These are phyloP conservation scores for Podarcis raffonei DNA, from an alignment of 2,113 vertebrate species.

Conservation along the genomic window DNA sequence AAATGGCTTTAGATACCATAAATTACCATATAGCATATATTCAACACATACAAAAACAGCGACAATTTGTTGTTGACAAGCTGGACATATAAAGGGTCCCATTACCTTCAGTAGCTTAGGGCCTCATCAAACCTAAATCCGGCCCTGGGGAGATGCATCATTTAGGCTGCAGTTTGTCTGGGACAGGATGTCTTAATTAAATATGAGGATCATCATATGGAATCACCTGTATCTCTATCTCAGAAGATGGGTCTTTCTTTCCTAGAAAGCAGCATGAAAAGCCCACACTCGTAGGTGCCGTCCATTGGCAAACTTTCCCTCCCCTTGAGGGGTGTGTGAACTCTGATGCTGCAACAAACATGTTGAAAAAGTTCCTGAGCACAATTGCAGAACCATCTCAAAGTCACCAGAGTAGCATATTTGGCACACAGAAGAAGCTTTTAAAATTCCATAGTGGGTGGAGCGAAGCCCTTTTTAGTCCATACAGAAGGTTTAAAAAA, in stretches of 20 bases:
- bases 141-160: not conserved
- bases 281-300: not conserved
- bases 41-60: no score
- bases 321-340: not conserved
- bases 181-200: not conserved
- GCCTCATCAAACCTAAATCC: no score
- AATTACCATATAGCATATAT: no score
- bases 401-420: not conserved
- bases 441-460: not conserved
- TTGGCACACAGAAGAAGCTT: not conserved
- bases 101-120: no score
- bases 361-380: not conserved
- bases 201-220: constrained; percentile 23
- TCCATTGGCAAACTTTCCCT: rapidly evolving
- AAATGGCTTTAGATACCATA: no score
- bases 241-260: not conserved
- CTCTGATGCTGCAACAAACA: not conserved
- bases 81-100: no score
- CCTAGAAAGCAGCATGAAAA: not conserved
- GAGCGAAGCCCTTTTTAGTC: not conserved
- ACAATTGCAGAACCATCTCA: not conserved
- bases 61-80: no score
- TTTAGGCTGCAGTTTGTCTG: constrained; percentile 5
- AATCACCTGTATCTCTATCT: not conserved
- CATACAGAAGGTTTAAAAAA: not conserved